These are phyloP conservation scores for Phytoseiulus persimilis DNA, from an alignment of 2,888 invertebrate species.

Conservation along the genomic window DNA sequence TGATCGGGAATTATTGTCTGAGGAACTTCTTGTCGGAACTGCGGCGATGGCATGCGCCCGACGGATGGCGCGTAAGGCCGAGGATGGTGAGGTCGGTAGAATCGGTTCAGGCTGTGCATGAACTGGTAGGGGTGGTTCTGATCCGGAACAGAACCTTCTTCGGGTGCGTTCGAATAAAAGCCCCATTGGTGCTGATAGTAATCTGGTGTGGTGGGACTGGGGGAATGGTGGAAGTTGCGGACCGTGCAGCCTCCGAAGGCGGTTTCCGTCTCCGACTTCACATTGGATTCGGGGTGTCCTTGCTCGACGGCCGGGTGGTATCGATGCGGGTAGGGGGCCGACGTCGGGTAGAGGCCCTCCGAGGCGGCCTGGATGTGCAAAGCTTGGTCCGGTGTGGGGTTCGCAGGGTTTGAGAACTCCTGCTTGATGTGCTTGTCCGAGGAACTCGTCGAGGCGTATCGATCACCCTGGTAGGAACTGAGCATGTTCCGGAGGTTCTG, in stretches of 20 bases:
- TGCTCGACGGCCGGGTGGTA: slow-evolving; percentile 34
- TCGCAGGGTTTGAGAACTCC: slow-evolving; percentile 39
- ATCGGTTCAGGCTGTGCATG: slow-evolving; percentile 26
- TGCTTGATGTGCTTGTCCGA: slow-evolving; percentile 27
- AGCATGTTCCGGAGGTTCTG: slow-evolving; percentile 36
- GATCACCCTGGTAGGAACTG: slow-evolving; percentile 19
- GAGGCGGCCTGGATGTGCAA: slow-evolving; percentile 40
- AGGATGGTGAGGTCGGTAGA: slow-evolving; percentile 15
- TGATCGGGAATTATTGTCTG: slow-evolving; percentile 37
- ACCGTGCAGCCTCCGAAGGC: slow-evolving; percentile 44
- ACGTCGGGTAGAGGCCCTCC: slow-evolving; percentile 36
- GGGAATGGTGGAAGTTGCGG: slow-evolving; percentile 13
- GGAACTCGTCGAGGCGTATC: background rate
- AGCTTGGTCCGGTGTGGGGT: slow-evolving; percentile 43
- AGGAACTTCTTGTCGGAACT: slow-evolving; percentile 22
- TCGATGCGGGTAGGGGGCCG: slow-evolving; percentile 40
- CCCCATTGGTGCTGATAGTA: slow-evolving; percentile 36
- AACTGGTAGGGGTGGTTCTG: slow-evolving; percentile 46
- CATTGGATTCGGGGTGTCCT: background rate
- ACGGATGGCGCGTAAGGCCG: background rate
- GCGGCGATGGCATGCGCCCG: slow-evolving; percentile 13
- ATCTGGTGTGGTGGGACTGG: slow-evolving; percentile 15
- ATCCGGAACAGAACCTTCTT: slow-evolving; percentile 43
- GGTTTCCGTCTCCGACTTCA: slow-evolving; percentile 12
- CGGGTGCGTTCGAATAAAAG: slow-evolving; percentile 14